Evolutionary conservation across 2,888 invertebrate species (phyloP).

Genomic region (Campopleginae sp.): DNA sequence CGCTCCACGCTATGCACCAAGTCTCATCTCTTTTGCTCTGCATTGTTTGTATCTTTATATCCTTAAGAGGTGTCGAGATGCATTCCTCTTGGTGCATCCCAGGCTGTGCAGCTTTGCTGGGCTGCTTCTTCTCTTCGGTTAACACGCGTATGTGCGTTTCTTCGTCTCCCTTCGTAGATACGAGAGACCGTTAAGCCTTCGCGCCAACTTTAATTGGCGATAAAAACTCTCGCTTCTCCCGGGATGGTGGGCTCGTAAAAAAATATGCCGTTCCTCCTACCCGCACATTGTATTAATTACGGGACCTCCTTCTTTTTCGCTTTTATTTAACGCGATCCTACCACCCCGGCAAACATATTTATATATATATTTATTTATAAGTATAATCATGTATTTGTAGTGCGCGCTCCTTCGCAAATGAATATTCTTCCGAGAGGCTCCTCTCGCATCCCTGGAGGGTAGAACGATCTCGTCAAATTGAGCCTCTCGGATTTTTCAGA

Average conservation of each 20-base stretch:
- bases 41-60: slow-evolving; percentile 6
- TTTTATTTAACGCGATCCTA: background rate
- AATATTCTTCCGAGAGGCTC: slow-evolving; percentile 29
- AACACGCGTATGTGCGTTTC: slow-evolving; percentile 78
- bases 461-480: slow-evolving; percentile 21
- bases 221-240: slow-evolving; percentile 77
- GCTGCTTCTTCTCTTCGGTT: slow-evolving; percentile 82
- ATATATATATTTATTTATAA: background rate
- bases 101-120: slow-evolving; percentile 62
- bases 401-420: slow-evolving; percentile 21
- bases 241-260: slow-evolving; percentile 78
- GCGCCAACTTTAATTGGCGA: slow-evolving; percentile 81
- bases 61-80: slow-evolving; percentile 59
- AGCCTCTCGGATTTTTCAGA: slow-evolving; percentile 3
- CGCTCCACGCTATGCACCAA: slow-evolving; percentile 38
- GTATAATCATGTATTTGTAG: background rate
- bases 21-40: background rate
- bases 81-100: slow-evolving; percentile 55
- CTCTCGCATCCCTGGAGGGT: slow-evolving; percentile 7
- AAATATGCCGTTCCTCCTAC: slow-evolving; percentile 77
- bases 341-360: background rate
- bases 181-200: slow-evolving; percentile 68
- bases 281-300: slow-evolving; percentile 83
- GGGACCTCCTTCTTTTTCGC: slow-evolving; percentile 73
- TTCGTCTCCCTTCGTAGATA: slow-evolving; percentile 36